Conservation (phyloP, 2,797 vertebrate genomes). For the Phataginus tricuspis region DNA sequence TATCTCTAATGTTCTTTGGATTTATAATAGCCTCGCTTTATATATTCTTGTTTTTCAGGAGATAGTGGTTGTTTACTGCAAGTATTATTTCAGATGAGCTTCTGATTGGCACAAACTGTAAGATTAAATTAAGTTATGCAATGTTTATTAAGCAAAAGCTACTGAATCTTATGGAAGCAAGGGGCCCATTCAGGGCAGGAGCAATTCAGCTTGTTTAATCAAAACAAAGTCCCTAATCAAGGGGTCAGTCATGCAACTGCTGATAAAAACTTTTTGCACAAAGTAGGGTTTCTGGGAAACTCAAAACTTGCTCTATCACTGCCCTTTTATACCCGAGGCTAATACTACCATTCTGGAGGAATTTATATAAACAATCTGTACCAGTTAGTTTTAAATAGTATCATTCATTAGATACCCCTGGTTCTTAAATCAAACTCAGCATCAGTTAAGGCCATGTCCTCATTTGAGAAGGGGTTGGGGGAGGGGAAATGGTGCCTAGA, state of each 20-base stretch:
- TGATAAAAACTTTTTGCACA: not conserved
- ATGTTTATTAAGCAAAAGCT: not conserved
- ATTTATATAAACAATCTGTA: not conserved
- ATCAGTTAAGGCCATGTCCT: not conserved
- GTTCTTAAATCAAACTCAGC: not conserved
- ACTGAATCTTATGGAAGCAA: not conserved
- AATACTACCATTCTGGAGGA: not conserved
- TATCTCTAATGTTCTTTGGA: not conserved
- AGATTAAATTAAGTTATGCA: not conserved
- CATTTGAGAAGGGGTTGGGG: not conserved
- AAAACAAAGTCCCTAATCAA: not conserved
- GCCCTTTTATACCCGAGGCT: not conserved
- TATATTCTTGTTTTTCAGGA: not conserved
- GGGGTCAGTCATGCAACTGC: not conserved
- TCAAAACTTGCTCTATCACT: not conserved
- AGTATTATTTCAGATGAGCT: not conserved
- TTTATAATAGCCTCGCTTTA: not conserved
- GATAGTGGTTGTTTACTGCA: not conserved
- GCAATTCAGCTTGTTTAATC: not conserved
- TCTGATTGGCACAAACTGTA: not conserved
- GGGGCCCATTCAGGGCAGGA: not conserved
- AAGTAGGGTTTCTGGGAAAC: not conserved
- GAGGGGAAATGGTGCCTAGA: not conserved
- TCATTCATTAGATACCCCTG: not conserved
- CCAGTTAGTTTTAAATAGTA: not conserved